Evolutionary conservation across 2,888 invertebrate genomes (phyloP).

Genomic region (Athalia cordata): DNA sequence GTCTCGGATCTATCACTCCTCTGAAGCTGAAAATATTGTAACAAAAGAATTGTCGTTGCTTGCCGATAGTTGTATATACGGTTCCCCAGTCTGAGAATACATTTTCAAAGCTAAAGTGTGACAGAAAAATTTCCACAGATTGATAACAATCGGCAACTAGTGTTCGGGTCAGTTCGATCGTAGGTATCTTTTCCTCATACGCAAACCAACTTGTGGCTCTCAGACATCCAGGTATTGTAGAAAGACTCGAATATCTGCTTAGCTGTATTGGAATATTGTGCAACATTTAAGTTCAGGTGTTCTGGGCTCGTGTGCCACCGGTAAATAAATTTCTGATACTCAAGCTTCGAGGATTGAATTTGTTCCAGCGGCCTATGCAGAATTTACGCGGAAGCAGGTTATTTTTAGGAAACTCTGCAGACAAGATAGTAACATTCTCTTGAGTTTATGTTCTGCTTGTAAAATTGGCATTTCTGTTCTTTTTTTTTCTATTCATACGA

Average conservation of each 20-base stretch:
- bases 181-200: not conserved
- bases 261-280: not conserved
- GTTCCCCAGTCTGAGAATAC: constrained; percentile 12
- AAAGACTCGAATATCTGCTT: not conserved
- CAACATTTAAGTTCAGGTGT: too few relatives aligned
- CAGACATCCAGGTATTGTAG: constrained; percentile 1
- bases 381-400: too few relatives aligned
- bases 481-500: not conserved
- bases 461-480: not conserved
- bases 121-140: not conserved
- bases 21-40: constrained; percentile 16
- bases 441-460: not conserved
- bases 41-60: constrained; percentile 16
- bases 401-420: too few relatives aligned
- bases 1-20: constrained; percentile 6
- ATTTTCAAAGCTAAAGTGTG: constrained; percentile 15
- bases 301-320: too few relatives aligned
- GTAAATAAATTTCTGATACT: too few relatives aligned
- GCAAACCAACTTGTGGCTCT: constrained; percentile 19
- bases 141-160: not conserved
- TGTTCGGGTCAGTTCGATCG: not conserved
- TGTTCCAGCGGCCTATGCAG: too few relatives aligned
- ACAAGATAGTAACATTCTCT: too few relatives aligned
- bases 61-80: constrained; percentile 6
- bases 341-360: too few relatives aligned